Conservation (phyloP, 2,888 invertebrate genomes). For the Drosophila meridiana region DNA sequence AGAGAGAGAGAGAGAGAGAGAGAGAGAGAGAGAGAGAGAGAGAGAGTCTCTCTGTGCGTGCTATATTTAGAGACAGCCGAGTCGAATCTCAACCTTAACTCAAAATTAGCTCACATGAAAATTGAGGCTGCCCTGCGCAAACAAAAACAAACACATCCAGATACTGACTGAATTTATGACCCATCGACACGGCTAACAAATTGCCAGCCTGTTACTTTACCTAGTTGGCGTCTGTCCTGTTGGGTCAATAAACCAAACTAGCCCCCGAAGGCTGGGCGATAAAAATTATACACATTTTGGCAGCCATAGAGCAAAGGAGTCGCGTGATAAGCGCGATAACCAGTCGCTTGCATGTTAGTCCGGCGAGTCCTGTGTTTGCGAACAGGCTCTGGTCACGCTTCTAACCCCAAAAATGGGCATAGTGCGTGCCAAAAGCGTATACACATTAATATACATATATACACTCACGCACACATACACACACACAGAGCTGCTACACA, state of each 20-base stretch:
- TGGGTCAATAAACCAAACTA: slow-evolving; percentile 71
- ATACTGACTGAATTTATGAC: slow-evolving; percentile 56
- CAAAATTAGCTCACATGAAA: slow-evolving; percentile 71
- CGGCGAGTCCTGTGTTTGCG: slow-evolving; percentile 10
- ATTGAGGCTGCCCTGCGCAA: slow-evolving; percentile 11
- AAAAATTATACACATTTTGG: slow-evolving; percentile 58
- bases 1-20: neutral
- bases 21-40: neutral
- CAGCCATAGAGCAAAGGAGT: slow-evolving; percentile 43
- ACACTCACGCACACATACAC: slow-evolving; percentile 1
- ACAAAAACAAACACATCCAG: slow-evolving; percentile 14
- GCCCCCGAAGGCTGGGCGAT: slow-evolving; percentile 46
- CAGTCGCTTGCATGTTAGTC: slow-evolving; percentile 38
- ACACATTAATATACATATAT: slow-evolving; percentile 28
- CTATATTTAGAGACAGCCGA: slow-evolving; percentile 53
- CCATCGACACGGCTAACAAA: slow-evolving; percentile 52
- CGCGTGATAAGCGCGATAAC: slow-evolving; percentile 73
- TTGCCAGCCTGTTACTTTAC: slow-evolving; percentile 61
- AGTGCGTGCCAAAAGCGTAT: slow-evolving; percentile 61
- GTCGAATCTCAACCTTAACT: slow-evolving; percentile 61
- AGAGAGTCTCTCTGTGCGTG: neutral
- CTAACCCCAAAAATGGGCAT: slow-evolving; percentile 26
- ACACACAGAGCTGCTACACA: neutral
- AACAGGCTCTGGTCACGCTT: slow-evolving; percentile 48
- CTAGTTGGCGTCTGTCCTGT: slow-evolving; percentile 43